Evolutionary conservation across 2,797 vertebrate genomes (phyloP), one percentile per base, ranked within the genome.

Genomic region (Heteromormyrus szaboi): DNA sequence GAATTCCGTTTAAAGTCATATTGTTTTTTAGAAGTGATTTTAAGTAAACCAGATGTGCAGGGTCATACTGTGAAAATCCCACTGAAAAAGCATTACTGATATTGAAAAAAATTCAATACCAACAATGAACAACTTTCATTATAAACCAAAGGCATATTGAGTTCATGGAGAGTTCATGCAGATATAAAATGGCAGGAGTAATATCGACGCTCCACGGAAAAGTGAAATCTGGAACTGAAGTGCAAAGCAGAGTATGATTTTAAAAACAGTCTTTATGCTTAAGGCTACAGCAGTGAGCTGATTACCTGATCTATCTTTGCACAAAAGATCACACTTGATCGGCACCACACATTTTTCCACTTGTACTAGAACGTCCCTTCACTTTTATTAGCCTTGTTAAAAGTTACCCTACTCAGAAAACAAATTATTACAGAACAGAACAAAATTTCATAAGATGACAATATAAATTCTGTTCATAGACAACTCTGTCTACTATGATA

Each of bases 301-400:
- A 96, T 95, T 93, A 94, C 93, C 90, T 94, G 93, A 96, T 95
- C 95, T 94, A 95, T 95, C 92, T 95, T 96, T 94, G 91, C 92
- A 91, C 89, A 92, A 95, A 95, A 92, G 89, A 92, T 92, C 91
- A 91, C 90, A 94, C 76, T 2, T 11, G 19, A n/a, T n/a, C 41
- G 3, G 37, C 41, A 9, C 19, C 19, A 46, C 33, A 79, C 76
- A 46, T 44, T 81, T 46, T 81, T 81, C 33, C 41, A 81, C 17
- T 79, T 44, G 19, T 79, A 44, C 33, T 46, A 79, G 37, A 79
- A 44, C 19, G 0, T 81, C 46, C 7, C 17, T 46, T 46, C 41
- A 8, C 33, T 81, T 81, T 81, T n/a, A 46, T 44, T 44, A 46
- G 37, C 41, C 17, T 81, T 41, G 68, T 46, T 81, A 46, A 81